phyloP scores from a whole-genome alignment of 2,797 vertebrate genomes.

The Brotula barbata region DNA sequence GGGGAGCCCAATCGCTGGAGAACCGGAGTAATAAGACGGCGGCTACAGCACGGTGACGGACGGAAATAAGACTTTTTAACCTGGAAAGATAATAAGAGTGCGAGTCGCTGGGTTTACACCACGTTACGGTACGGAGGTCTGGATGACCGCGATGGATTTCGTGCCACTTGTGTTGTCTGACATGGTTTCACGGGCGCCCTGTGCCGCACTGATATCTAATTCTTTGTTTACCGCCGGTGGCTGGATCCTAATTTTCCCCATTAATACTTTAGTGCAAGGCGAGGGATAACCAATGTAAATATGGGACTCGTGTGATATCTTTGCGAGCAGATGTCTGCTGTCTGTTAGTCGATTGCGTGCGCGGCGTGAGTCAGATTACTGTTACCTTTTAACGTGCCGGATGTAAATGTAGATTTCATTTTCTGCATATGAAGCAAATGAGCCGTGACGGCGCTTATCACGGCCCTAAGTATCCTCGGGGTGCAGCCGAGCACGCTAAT shows the following conservation, averaged over 20 bases:
- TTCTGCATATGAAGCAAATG: constrained; percentile 65
- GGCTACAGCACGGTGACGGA: too few species aligned
- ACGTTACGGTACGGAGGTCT: too few species aligned
- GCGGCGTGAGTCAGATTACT: constrained; percentile 57
- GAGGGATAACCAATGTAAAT: constrained; percentile 63
- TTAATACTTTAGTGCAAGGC: constrained; percentile 60
- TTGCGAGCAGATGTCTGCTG: constrained; percentile 56
- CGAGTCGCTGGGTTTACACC: too few species aligned
- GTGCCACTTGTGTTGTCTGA: constrained; percentile 49
- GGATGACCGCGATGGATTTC: constrained; percentile 39
- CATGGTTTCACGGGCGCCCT: constrained; percentile 45
- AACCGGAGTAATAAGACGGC: too few species aligned
- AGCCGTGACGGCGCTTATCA: constrained; percentile 58
- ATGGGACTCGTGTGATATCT: constrained; percentile 64
- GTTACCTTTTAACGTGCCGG: constrained; percentile 65
- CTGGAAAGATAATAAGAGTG: too few species aligned
- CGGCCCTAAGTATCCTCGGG: constrained; percentile 54
- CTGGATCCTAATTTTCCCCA: constrained; percentile 57
- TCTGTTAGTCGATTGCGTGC: constrained; percentile 64
- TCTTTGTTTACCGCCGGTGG: constrained; percentile 55
- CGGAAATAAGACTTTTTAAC: too few species aligned
- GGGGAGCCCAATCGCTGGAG: constrained; percentile 43
- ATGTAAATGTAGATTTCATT: constrained; percentile 69
- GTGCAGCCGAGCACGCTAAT: constrained; percentile 58
- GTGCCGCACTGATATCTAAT: constrained; percentile 44